Evolutionary conservation across 2,888 invertebrate genomes (phyloP).

Genomic region (Alsophila aescularia): DNA sequence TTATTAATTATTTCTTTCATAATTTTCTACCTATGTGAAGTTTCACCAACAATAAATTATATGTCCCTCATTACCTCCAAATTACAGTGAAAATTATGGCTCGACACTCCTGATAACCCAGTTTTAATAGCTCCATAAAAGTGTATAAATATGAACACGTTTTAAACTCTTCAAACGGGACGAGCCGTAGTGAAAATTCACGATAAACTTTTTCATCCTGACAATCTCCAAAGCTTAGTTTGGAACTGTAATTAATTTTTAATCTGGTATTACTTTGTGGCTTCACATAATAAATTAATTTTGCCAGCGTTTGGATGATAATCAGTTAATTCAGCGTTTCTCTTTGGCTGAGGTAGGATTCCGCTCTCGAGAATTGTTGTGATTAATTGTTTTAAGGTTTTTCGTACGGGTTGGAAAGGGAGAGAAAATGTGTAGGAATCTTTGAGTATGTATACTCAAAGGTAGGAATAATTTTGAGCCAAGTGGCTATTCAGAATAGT

Average conservation of each 20-base stretch:
- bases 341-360: conserved; percentile 49
- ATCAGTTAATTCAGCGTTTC: conserved; percentile 57
- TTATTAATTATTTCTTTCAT: no score
- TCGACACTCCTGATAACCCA: no score
- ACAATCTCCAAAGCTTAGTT: conserved; percentile 57
- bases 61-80: no score
- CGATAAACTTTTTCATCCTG: conserved; percentile 56
- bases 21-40: no score
- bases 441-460: background rate
- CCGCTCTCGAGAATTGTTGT: conserved; percentile 41
- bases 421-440: conserved; percentile 19
- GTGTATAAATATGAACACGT: conserved; percentile 12
- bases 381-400: conserved; percentile 48
- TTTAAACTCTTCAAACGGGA: conserved; percentile 32
- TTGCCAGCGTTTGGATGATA: conserved; percentile 56
- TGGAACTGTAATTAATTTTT: conserved; percentile 76
- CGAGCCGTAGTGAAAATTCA: conserved; percentile 44
- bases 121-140: background rate
- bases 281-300: conserved; percentile 72
- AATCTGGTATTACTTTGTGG: conserved; percentile 72
- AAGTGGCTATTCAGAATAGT: no score
- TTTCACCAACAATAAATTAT: no score
- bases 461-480: no score
- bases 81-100: no score
- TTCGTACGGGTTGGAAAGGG: conserved; percentile 33